phyloP scores from a whole-genome alignment of 2,113 vertebrate genomes.

The Strigops habroptila region DNA sequence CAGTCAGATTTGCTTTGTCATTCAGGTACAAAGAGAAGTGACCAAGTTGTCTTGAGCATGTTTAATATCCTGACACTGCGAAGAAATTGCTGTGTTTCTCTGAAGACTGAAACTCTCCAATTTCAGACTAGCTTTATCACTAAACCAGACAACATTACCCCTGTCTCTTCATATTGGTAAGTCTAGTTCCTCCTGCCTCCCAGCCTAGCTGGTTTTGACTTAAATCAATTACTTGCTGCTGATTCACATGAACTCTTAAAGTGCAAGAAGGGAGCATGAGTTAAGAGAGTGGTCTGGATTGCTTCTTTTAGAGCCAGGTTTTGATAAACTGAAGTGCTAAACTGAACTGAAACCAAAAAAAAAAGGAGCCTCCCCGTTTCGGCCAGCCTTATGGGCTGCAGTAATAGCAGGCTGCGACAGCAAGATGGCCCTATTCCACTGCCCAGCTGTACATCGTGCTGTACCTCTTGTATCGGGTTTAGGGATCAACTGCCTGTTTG shows the following conservation, averaged over 20 bases:
- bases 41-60: not conserved
- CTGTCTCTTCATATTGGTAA: not conserved
- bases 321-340: not conserved
- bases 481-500: not conserved
- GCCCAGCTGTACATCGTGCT: not conserved
- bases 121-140: not conserved
- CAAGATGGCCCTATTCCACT: conserved; percentile 19
- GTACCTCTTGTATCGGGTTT: not conserved
- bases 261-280: not conserved
- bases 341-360: not conserved
- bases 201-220: not conserved
- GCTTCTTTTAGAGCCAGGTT: not conserved
- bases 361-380: not conserved
- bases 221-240: not conserved
- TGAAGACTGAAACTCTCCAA: not conserved
- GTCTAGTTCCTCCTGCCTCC: not conserved
- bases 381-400: not conserved
- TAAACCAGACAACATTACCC: not conserved
- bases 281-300: not conserved
- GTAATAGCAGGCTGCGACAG: not conserved
- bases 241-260: not conserved
- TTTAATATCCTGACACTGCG: not conserved
- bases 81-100: not conserved
- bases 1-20: not conserved
- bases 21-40: not conserved